Conservation (phyloP, 2,113 vertebrate species). For the Paratilapia polleni region DNA sequence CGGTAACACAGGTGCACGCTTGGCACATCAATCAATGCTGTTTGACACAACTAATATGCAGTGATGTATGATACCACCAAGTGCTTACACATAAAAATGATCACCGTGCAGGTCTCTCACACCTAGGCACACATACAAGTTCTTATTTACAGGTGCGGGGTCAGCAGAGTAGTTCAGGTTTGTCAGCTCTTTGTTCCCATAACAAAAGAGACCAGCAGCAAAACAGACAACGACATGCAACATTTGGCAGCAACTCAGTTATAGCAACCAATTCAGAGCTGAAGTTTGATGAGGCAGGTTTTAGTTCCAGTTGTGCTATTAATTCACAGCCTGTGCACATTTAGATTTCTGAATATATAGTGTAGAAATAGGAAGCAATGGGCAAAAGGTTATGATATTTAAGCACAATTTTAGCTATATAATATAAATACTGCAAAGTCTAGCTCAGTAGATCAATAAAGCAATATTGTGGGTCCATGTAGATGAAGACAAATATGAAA, state of each 20-base stretch:
- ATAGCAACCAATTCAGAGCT: background rate
- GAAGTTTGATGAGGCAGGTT: background rate
- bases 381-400: background rate
- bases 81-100: slow-evolving; percentile 13
- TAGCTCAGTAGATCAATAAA: slow-evolving; percentile 19
- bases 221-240: background rate
- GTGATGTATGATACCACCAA: slow-evolving; percentile 25
- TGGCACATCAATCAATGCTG: slow-evolving; percentile 17
- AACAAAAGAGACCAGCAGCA: slow-evolving; percentile 12
- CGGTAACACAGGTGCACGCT: slow-evolving; percentile 33
- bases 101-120: background rate
- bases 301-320: background rate
- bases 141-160: slow-evolving; percentile 5
- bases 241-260: background rate
- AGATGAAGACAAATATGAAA: background rate
- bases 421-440: background rate
- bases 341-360: background rate
- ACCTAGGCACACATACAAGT: background rate
- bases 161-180: slow-evolving; percentile 52
- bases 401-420: background rate
- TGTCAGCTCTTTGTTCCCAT: slow-evolving; percentile 49
- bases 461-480: background rate
- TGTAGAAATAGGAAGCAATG: background rate
- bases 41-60: slow-evolving; percentile 7
- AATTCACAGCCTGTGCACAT: background rate